Evolutionary conservation across 2,113 vertebrate genomes (phyloP).

Genomic region (Cyrtonyx montezumae): DNA sequence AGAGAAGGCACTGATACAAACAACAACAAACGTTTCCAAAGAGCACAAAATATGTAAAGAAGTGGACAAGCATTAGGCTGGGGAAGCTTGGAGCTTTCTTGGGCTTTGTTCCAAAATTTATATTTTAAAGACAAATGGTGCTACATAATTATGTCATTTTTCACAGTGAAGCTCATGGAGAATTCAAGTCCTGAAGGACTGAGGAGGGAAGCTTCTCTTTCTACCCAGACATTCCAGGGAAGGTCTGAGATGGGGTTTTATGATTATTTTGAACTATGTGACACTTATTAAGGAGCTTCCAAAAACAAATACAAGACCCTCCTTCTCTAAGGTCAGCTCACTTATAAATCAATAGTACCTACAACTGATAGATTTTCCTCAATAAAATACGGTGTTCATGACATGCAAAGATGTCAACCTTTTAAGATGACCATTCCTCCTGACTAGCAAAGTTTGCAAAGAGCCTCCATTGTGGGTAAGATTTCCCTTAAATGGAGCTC

Average conservation of each 20-base stretch:
- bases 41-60: background rate
- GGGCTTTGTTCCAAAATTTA: constrained; percentile 23
- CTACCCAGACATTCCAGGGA: background rate
- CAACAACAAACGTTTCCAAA: constrained; percentile 10
- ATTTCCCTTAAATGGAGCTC: background rate
- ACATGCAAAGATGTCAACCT: background rate
- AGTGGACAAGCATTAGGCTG: constrained; percentile 19
- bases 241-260: background rate
- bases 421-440: background rate
- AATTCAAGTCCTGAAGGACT: background rate
- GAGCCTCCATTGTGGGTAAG: background rate
- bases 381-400: background rate
- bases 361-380: background rate
- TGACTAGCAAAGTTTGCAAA: background rate
- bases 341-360: background rate
- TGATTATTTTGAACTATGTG: background rate
- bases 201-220: background rate
- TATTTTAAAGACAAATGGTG: constrained; percentile 7
- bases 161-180: background rate
- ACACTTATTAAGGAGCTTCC: background rate
- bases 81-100: background rate
- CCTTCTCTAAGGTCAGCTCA: background rate
- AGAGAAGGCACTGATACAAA: background rate
- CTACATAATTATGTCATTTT: background rate
- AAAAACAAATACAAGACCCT: background rate